A percentile compares a stretch with the other conserved stretches of the same genome.
phyloP scores from a whole-genome alignment of 2,888 invertebrate species.

The Drosophila gaucha region DNA sequence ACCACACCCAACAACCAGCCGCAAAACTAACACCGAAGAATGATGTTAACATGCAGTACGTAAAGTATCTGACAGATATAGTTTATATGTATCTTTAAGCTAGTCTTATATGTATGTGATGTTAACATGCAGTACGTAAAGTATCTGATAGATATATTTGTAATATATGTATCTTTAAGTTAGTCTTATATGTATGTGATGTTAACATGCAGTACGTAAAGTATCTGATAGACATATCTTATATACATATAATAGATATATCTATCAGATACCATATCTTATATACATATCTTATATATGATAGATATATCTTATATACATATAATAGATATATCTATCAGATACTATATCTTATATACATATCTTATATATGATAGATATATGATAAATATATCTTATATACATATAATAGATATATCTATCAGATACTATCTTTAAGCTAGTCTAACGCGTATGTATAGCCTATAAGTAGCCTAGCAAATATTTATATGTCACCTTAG shows the following conservation, averaged over 20 bases:
- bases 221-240: constrained; percentile 42
- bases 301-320: too few relatives aligned
- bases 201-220: constrained; percentile 72
- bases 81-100: constrained; percentile 32
- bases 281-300: too few relatives aligned
- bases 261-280: too few relatives aligned
- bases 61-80: constrained; percentile 55
- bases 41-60: constrained; percentile 74
- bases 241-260: too few relatives aligned
- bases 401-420: too few relatives aligned
- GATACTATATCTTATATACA: too few relatives aligned
- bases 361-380: too few relatives aligned
- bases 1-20: constrained; percentile 61
- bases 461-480: constrained; percentile 46
- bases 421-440: not conserved
- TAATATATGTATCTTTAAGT: constrained; percentile 36
- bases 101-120: too few relatives aligned
- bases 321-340: too few relatives aligned
- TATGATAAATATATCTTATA: too few relatives aligned
- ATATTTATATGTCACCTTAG: constrained; percentile 49
- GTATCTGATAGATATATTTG: constrained; percentile 43
- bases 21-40: constrained; percentile 75
- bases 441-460: constrained; percentile 29
- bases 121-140: constrained; percentile 72
- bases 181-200: too few relatives aligned